Conservation (phyloP, 2,888 invertebrate species). For the Tyria jacobaeae region DNA sequence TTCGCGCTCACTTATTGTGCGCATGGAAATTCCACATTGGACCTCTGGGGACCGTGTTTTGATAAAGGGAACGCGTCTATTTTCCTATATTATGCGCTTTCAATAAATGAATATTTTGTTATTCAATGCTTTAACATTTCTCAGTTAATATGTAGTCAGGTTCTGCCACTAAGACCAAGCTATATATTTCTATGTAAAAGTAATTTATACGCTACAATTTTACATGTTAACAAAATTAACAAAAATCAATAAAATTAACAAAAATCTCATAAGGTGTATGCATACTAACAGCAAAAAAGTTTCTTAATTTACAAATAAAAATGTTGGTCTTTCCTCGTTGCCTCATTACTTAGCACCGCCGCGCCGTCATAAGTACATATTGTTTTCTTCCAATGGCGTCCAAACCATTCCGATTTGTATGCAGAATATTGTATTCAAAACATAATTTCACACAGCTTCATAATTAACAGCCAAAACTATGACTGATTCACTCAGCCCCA, state of each 20-base stretch:
- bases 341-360: too few relatives aligned
- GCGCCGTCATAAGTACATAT: too few relatives aligned
- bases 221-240: too few relatives aligned
- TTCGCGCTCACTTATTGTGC: conserved; percentile 33
- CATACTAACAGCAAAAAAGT: too few relatives aligned
- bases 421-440: not conserved
- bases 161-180: too few relatives aligned
- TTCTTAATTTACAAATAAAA: too few relatives aligned
- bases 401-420: not conserved
- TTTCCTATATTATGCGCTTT: not conserved
- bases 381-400: not conserved
- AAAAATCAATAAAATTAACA: too few relatives aligned
- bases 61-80: conserved; percentile 16
- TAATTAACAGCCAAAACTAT: conserved; percentile 34
- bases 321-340: too few relatives aligned
- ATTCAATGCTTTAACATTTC: not conserved
- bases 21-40: conserved; percentile 38
- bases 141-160: too few relatives aligned
- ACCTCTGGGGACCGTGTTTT: conserved; percentile 23
- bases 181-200: too few relatives aligned
- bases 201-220: too few relatives aligned
- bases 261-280: too few relatives aligned
- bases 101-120: not conserved
- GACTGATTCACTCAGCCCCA: conserved; percentile 14
- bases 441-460: conserved; percentile 20